Percentiles rank a stretch among this genome's conserved stretches.
These are phyloP conservation scores for Melanotaenia parkinsoni DNA, from an alignment of 2,797 vertebrate genomes.

Conservation along the genomic window DNA sequence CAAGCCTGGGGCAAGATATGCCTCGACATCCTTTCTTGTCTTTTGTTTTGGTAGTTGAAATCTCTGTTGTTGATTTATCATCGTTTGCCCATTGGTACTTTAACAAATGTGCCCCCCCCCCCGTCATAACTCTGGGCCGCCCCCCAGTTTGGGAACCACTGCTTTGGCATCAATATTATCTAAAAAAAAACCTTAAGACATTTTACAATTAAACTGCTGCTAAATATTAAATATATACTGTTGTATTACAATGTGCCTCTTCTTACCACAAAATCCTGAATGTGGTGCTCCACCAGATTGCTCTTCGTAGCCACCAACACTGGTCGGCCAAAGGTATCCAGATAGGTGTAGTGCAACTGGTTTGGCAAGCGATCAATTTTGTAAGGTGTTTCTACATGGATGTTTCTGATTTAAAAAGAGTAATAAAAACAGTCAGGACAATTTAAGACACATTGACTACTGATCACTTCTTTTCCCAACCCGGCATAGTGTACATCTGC, in stretches of 20 bases:
- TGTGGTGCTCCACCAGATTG: constrained; percentile 98
- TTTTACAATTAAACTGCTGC: not conserved
- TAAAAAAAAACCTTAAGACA: not conserved
- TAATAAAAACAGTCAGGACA: constrained; percentile 2
- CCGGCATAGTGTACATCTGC: not conserved
- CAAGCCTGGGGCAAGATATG: no score
- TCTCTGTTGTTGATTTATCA: no score
- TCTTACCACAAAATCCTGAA: constrained; percentile 96
- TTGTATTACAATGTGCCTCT: not conserved
- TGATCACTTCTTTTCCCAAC: accelerated
- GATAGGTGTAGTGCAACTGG: constrained; percentile 95
- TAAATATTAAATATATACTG: not conserved
- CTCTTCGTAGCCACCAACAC: constrained; percentile 94
- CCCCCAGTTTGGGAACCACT: no score
- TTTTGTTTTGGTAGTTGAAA: no score
- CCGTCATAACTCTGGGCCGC: no score
- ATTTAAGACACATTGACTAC: not conserved
- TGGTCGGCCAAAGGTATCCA: constrained; percentile 96
- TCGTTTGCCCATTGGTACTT: not conserved
- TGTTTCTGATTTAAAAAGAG: constrained; percentile 82
- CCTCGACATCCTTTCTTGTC: no score
- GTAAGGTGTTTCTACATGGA: constrained; percentile 95
- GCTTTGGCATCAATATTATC: not conserved
- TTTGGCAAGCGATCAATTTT: constrained; percentile 89
- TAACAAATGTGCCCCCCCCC: no score